Evolutionary conservation across 37 sponge, comb jelly and placozoan genomes (phyloP), one percentile per base, ranked within the genome.

Genomic region (Beroe ovata): DNA sequence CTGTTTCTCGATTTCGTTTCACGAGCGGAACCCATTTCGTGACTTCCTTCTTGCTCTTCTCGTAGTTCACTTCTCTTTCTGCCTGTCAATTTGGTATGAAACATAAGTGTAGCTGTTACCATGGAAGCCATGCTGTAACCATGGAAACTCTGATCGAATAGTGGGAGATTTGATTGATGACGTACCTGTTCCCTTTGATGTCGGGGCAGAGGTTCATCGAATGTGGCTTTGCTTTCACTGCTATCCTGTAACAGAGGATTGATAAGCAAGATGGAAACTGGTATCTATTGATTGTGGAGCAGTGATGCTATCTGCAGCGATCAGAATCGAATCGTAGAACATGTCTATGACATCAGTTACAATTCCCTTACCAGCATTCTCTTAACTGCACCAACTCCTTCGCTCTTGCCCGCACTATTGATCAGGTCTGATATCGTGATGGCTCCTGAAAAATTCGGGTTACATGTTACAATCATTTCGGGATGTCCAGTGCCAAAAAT

Each of bases 31-130:
- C 19, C 84, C 84, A 77, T 23, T 77, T 77, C 14, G 39, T 42
- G 1, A 77, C 84, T 77, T 77, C 84, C 38, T 77, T 77, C 84
- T 77, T 77, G 23, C 58, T 77, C 28, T 77, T 77, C 16, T 77
- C 84, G 58, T 77, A 77, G 58, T 77, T 77, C 23, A 77, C 84
- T 77, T 42, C 58, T 21, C 84, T 30, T 58, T 77, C 84, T 11
- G 84, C 84, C 58, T 77, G 69, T n/a, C n/a, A n/a, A n/a, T n/a
- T n/a, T n/a, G n/a, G n/a, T n/a, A n/a, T n/a, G n/a, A n/a, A n/a
- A n/a, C n/a, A n/a, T n/a, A n/a, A n/a, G n/a, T n/a, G n/a, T n/a
- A n/a, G n/a, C n/a, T n/a, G n/a, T n/a, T n/a, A n/a, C n/a, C n/a
- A n/a, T n/a, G n/a, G n/a, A n/a, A n/a, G n/a, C n/a, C n/a, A n/a